phyloP scores from a whole-genome alignment of 2,888 invertebrate species.

The Anaspis maculata region DNA sequence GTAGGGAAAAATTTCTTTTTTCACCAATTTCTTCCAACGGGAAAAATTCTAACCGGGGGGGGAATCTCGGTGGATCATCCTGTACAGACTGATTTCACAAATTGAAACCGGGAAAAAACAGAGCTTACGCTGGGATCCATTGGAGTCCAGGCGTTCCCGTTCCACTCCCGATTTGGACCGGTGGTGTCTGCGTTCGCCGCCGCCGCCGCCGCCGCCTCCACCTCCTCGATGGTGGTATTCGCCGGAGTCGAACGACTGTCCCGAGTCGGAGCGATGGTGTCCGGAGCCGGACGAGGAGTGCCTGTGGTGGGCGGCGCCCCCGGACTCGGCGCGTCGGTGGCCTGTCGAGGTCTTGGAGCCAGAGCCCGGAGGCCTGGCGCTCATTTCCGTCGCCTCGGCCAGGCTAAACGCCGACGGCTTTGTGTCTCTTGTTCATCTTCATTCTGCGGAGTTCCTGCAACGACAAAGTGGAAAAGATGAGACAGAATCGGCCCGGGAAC shows the following conservation, averaged over 20 bases:
- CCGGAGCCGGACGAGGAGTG: slow-evolving; percentile 32
- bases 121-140: slow-evolving; percentile 34
- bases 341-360: slow-evolving; percentile 26
- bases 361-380: slow-evolving; percentile 29
- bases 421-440: background rate
- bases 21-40: too few relatives aligned
- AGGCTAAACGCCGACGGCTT: background rate
- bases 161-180: slow-evolving; percentile 38
- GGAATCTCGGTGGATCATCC: too few relatives aligned
- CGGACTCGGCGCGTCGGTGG: slow-evolving; percentile 35
- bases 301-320: slow-evolving; percentile 24
- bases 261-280: slow-evolving; percentile 35
- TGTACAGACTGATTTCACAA: background rate
- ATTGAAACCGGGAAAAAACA: background rate
- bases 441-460: slow-evolving; percentile 7
- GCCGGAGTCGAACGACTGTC: slow-evolving; percentile 34
- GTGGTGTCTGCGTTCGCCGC: slow-evolving; percentile 32
- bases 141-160: slow-evolving; percentile 24
- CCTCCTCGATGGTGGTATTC: slow-evolving; percentile 24
- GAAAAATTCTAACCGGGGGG: too few relatives aligned
- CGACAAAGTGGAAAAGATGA: too few relatives aligned
- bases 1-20: too few relatives aligned
- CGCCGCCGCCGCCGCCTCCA: slow-evolving; percentile 23
- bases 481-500: too few relatives aligned
- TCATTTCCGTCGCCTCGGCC: slow-evolving; percentile 19